Evolutionary conservation across 1,140 invertebrate species (phyloP).

Genomic region (Tenebrio molitor): DNA sequence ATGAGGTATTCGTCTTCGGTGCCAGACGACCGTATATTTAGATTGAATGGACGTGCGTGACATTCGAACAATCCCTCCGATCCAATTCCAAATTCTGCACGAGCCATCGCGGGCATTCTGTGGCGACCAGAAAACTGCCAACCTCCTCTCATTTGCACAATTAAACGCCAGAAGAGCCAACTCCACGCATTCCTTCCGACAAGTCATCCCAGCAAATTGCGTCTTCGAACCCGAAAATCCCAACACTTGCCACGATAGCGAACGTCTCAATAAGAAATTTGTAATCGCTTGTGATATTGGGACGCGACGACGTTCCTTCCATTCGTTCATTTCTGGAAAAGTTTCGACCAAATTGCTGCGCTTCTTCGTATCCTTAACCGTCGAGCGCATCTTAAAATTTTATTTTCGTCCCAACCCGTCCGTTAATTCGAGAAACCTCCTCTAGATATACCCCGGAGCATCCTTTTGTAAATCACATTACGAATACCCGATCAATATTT

Average conservation of each 20-base stretch:
- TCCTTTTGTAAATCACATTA: constrained; percentile 37
- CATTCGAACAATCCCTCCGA: constrained; percentile 34
- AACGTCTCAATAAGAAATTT: too few relatives aligned
- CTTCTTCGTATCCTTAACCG: too few relatives aligned
- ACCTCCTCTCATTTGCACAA: constrained; percentile 11
- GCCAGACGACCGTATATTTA: constrained; percentile 49
- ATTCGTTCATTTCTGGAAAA: too few relatives aligned
- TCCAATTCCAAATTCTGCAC: constrained; percentile 34
- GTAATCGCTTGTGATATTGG: too few relatives aligned
- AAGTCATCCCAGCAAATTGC: too few relatives aligned
- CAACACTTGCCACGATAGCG: too few relatives aligned
- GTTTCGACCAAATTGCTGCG: too few relatives aligned
- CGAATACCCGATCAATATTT: constrained; percentile 28
- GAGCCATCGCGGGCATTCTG: constrained; percentile 5
- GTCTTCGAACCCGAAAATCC: too few relatives aligned
- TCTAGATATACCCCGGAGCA: constrained; percentile 3
- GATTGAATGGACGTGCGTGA: constrained; percentile 46
- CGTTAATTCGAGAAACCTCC: constrained; percentile 12
- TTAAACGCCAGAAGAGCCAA: constrained; percentile 7
- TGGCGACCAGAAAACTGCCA: background rate
- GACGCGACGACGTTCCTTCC: too few relatives aligned
- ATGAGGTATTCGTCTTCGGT: constrained; percentile 48
- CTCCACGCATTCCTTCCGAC: too few relatives aligned
- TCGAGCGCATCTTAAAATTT: constrained; percentile 15
- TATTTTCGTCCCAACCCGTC: constrained; percentile 5